A percentile compares a stretch with the other conserved stretches of the same genome.
Conservation (phyloP, 2,888 invertebrate genomes). For the Colostygia pectinataria region DNA sequence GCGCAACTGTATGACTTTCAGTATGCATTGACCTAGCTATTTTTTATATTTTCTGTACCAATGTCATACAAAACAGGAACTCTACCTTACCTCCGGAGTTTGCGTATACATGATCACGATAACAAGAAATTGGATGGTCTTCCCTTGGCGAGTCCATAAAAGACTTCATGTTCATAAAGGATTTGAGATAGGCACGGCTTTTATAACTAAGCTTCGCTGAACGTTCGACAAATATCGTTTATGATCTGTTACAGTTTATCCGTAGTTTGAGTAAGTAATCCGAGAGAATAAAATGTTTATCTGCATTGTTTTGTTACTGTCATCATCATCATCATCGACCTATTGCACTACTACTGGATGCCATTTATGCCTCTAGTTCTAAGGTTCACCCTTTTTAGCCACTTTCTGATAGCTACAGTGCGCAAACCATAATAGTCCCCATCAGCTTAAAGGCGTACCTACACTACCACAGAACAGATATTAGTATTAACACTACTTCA, state of each 20-base stretch:
- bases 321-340: too few relatives aligned
- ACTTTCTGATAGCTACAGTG: too few relatives aligned
- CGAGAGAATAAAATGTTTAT: too few relatives aligned
- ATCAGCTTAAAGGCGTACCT: too few relatives aligned
- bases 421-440: too few relatives aligned
- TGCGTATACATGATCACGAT: constrained; percentile 30
- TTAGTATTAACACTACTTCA: too few relatives aligned
- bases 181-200: constrained; percentile 44
- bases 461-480: too few relatives aligned
- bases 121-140: constrained; percentile 42
- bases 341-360: too few relatives aligned
- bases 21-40: not conserved
- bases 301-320: too few relatives aligned
- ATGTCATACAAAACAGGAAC: constrained; percentile 3
- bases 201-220: constrained; percentile 12
- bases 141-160: constrained; percentile 40
- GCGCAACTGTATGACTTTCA: not conserved
- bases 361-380: too few relatives aligned
- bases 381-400: too few relatives aligned
- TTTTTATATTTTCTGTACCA: not conserved
- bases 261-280: not conserved
- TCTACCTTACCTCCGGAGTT: constrained; percentile 10
- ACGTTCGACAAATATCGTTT: constrained; percentile 19
- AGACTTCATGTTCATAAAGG: constrained; percentile 41
- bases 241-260: constrained; percentile 19